Evolutionary conservation across 2,113 vertebrate species (phyloP).

Genomic region (Larimichthys polyactis): DNA sequence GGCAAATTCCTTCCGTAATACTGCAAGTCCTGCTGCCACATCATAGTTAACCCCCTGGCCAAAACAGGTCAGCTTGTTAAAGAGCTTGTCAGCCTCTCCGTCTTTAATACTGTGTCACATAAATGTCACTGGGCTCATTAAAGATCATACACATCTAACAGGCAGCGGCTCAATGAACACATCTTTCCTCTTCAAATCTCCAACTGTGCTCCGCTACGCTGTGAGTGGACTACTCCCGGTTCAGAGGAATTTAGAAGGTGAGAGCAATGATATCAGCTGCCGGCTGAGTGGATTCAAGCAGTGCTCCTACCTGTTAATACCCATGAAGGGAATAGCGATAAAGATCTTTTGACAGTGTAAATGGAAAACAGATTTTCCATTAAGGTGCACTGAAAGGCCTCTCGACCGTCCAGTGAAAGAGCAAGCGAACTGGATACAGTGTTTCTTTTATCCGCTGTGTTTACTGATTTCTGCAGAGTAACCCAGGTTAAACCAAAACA

Average conservation of each 20-base stretch:
- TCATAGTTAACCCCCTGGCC: constrained; percentile 73
- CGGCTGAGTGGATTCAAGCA: constrained; percentile 26
- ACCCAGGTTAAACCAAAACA: constrained; percentile 65
- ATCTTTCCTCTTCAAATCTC: constrained; percentile 63
- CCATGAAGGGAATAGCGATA: constrained; percentile 26
- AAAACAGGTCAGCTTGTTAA: constrained; percentile 76
- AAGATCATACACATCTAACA: constrained; percentile 61
- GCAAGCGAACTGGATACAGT: constrained; percentile 24
- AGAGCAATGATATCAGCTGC: constrained; percentile 42
- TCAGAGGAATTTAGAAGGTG: constrained; percentile 34
- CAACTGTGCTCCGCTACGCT: constrained; percentile 27
- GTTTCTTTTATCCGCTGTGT: constrained; percentile 49
- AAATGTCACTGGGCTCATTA: constrained; percentile 76
- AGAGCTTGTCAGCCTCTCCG: constrained; percentile 61
- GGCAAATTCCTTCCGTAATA: constrained; percentile 82
- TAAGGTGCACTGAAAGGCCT: constrained; percentile 33
- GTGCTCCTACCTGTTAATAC: constrained; percentile 47
- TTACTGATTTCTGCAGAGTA: constrained; percentile 61
- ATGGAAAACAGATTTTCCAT: constrained; percentile 49
- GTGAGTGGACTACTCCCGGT: constrained; percentile 21
- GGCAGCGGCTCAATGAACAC: constrained; percentile 61
- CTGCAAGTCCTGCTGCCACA: constrained; percentile 74
- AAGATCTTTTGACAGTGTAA: constrained; percentile 46
- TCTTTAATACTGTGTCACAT: constrained; percentile 71
- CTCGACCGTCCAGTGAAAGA: constrained; percentile 34